These are phyloP conservation scores for Dichetophora obliterata DNA, from an alignment of 2,888 invertebrate species.

Conservation along the genomic window DNA sequence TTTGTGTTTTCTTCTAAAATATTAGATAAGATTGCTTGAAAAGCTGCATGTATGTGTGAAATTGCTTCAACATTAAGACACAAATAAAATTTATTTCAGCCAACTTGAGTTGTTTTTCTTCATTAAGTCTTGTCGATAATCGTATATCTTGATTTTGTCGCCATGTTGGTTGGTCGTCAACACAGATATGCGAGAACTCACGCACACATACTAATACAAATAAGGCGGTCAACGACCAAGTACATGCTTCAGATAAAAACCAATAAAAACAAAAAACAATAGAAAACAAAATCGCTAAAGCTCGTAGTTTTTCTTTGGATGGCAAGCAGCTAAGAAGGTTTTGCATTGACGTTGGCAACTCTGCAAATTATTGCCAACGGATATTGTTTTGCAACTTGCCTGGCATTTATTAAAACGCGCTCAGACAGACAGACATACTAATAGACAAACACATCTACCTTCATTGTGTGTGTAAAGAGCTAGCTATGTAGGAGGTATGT, in stretches of 20 bases:
- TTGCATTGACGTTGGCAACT: background rate
- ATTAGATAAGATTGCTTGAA: too few relatives aligned
- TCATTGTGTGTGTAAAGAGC: background rate
- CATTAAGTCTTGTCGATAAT: constrained; percentile 35
- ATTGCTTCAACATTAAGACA: background rate
- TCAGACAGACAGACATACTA: background rate
- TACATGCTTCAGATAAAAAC: constrained; percentile 13
- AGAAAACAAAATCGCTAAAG: background rate
- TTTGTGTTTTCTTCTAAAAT: too few relatives aligned
- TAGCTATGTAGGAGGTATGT: background rate
- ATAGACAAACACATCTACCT: background rate
- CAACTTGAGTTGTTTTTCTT: constrained; percentile 32
- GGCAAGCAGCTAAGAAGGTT: background rate
- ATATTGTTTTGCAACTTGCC: constrained; percentile 15
- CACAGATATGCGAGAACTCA: background rate
- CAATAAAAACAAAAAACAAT: background rate
- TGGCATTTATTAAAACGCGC: constrained; percentile 9
- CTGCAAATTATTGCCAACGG: constrained; percentile 32
- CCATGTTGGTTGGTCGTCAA: constrained; percentile 15
- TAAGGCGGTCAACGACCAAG: constrained; percentile 27
- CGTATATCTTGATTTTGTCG: constrained; percentile 39
- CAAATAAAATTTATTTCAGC: constrained; percentile 24
- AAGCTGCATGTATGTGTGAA: too few relatives aligned
- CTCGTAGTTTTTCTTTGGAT: background rate
- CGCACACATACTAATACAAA: background rate